Base-by-base conservation (phyloP, 2,797 vertebrate genomes). In the Lacerta viridis region DNA sequence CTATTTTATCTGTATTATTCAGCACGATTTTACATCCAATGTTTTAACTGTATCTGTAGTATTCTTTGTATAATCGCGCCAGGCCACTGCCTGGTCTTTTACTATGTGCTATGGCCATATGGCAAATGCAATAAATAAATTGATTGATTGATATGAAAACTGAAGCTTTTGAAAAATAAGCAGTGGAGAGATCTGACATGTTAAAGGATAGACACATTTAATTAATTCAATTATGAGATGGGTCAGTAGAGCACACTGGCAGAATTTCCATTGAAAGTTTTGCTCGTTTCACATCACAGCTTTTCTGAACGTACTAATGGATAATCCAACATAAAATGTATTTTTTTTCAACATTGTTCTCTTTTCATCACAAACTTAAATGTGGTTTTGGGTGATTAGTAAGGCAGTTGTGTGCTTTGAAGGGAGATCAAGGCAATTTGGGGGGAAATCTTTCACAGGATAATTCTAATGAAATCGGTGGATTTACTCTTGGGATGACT, bases 371-470 rank as follows among this genome's bases (percentile, higher is more conserved):
- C 79, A 64, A 23, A 80, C 59, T 20, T 64, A 64, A 80, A 80
- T 64, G 20, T 80, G 79, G 55, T 80, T 80, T 64, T 23, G 23
- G 33, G 33, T 39, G 27, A 68, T 64, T 81, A 87, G 59, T 46
- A 87, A 64, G 69, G 17, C 79, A 74, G 29, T 43, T 82, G 55
- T 66, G 20, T 76, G 41, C 25, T 76, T 61, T 85, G 83, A 75
- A 61, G 83, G 25, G 33, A 74, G 71, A 75, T 85, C 50, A 85
- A 85, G 50, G 55, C 25, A 85, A 59, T 85, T 76, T 41, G 1
- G 15, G 27, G 18, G 71, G 11, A 64, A 76, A 75, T 43, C 13
- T 85, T 71, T 43, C 74, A 18, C 50, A 20, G 15, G 6, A 11
- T 75, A 75, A 61, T 75, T 76, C 72, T 29, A 85, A 29, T 76